Evolutionary conservation across 2,888 invertebrate genomes (phyloP), one percentile per base, ranked within the genome.

Genomic region (Caenorhabditis sulstoni): DNA sequence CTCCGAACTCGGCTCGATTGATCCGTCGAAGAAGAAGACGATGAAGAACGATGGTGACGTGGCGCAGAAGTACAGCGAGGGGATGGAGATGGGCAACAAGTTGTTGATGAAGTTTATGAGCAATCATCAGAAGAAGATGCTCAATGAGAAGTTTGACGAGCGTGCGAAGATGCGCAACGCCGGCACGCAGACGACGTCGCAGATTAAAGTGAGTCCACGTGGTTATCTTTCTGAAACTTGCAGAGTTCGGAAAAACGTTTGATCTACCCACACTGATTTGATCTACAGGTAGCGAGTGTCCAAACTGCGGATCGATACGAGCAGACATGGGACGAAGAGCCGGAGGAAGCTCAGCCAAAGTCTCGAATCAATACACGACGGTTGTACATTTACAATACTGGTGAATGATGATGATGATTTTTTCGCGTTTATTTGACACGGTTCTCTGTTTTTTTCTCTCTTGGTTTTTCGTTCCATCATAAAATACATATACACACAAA

Each of bases 341-440:
- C 77, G 1, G 82, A 84, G 37, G 85, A 85, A 18, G 67, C 81
- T 3, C 76, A 79, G 47, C 71, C 75, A 47, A 79, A 78, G 14
- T 79, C 79, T 1, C 23, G 82, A 22, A 82, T 84, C 55, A 79
- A 81, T 22, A 81, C 84, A 8, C 62, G 80, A 66, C 52, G 84
- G 62, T 71, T 89, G 55, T 89, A 89, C 77, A 89, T 89, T 67
- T 89, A 89, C 79, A 89, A 89, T 52, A 87, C 86, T 50, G 87
- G 86, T 22, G 83, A 83, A 73, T 83, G 58, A 77, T 29, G 29
- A n/a, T n/a, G n/a, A n/a, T 29, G 29, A 29, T 5, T 29, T 29
- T 29, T n/a, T n/a, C n/a, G n/a, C n/a, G n/a, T n/a, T n/a, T n/a
- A n/a, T n/a, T n/a, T n/a, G n/a, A n/a, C n/a, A n/a, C n/a, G n/a